Percentiles rank a stretch among this genome's conserved stretches.
phyloP scores from a whole-genome alignment of 2,113 vertebrate genomes.

The Colius striatus region DNA sequence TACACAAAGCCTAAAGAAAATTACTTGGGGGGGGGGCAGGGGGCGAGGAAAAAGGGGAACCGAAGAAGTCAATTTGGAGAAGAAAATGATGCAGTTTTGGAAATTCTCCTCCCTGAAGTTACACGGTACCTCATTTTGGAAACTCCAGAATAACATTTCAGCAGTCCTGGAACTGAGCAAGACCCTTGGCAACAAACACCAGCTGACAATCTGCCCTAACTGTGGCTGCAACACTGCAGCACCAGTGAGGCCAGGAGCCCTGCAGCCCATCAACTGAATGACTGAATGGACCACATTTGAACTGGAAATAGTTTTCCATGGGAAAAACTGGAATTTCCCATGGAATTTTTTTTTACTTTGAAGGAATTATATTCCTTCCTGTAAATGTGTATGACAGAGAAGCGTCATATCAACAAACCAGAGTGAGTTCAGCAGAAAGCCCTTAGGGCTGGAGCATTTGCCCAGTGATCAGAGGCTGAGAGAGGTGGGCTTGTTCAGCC shows the following conservation, averaged over 20 bases:
- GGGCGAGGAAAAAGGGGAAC: background rate
- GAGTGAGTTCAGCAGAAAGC: background rate
- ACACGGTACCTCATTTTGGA: slow-evolving; percentile 19
- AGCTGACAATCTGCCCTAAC: background rate
- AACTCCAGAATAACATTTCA: background rate
- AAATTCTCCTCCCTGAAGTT: slow-evolving; percentile 45
- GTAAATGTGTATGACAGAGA: background rate
- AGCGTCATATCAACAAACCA: background rate
- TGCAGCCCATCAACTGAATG: fast-evolving
- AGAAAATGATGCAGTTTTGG: slow-evolving; percentile 1
- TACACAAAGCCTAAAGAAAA: slow-evolving; percentile 1
- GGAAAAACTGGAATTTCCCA: background rate
- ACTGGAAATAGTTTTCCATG: background rate
- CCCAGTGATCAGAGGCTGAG: background rate
- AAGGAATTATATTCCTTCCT: background rate
- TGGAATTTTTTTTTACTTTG: background rate
- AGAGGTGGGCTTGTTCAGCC: background rate
- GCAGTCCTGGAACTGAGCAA: background rate
- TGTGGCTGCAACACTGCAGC: background rate
- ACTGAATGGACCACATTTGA: background rate
- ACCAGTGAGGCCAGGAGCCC: background rate
- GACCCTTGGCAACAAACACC: background rate
- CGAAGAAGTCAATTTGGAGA: background rate
- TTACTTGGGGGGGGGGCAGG: fast-evolving
- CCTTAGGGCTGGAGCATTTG: background rate